Conservation (phyloP, 2,888 invertebrate genomes). For the Pheosia gnoma region DNA sequence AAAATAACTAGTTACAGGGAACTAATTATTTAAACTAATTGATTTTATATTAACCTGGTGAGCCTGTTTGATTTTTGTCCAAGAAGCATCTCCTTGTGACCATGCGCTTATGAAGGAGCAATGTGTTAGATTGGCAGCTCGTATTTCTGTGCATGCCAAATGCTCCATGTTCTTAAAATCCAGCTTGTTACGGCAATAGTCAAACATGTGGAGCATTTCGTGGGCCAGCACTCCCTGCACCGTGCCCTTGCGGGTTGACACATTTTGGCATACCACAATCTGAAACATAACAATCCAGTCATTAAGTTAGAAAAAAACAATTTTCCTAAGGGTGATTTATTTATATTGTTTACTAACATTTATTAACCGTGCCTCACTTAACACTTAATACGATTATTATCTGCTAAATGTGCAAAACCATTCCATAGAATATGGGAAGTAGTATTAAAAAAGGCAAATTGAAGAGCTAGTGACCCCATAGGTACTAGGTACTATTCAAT, state of each 20-base stretch:
- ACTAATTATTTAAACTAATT: no score
- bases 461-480: no score
- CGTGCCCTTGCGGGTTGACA: constrained; percentile 86
- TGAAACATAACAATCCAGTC: constrained; percentile 55
- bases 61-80: constrained; percentile 87
- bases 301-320: no score
- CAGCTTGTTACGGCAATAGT: constrained; percentile 94
- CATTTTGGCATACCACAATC: constrained; percentile 97
- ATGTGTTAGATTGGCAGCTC: constrained; percentile 97
- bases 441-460: no score
- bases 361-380: no score
- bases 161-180: constrained; percentile 96
- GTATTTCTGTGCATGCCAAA: constrained; percentile 96
- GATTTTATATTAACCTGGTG: constrained; percentile 88
- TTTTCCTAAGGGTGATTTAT: no score
- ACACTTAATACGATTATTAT: no score
- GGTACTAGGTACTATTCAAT: no score
- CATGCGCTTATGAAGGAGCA: constrained; percentile 94
- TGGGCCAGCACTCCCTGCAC: constrained; percentile 94
- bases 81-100: constrained; percentile 90
- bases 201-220: constrained; percentile 98
- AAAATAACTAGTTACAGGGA: no score
- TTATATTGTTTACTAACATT: no score
- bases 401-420: no score
- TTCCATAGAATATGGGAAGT: no score